Evolutionary conservation across 2,113 vertebrate species (phyloP).

Genomic region (Ibidorhyncha struthersii): DNA sequence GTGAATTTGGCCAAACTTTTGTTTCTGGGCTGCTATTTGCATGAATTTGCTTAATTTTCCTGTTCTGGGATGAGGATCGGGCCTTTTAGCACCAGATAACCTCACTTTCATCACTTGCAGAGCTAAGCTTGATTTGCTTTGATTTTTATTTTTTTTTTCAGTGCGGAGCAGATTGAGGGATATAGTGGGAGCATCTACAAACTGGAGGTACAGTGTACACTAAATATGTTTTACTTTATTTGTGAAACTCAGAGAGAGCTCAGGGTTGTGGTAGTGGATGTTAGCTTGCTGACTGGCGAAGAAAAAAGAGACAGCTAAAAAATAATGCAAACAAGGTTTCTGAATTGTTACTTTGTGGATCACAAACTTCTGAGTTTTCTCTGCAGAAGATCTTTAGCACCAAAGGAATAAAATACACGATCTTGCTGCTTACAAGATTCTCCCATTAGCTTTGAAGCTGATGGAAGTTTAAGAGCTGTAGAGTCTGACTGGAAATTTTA

Average conservation of each 20-base stretch:
- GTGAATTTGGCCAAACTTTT: background rate
- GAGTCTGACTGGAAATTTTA: background rate
- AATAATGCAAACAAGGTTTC: background rate
- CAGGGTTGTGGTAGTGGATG: background rate
- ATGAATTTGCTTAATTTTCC: constrained; percentile 48
- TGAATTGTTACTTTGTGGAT: background rate
- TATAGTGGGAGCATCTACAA: constrained; percentile 91
- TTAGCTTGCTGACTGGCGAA: background rate
- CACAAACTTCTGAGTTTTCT: background rate
- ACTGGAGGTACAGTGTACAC: constrained; percentile 88
- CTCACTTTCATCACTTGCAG: background rate
- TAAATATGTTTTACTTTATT: background rate
- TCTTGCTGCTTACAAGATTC: background rate
- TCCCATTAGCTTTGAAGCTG: background rate
- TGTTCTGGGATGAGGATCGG: constrained; percentile 14
- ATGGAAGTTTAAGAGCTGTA: background rate
- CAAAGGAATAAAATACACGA: background rate
- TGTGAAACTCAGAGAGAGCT: background rate
- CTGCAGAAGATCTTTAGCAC: background rate
- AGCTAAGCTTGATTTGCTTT: constrained; percentile 47
- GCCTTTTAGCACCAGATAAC: background rate
- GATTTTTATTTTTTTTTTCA: constrained; percentile 68
- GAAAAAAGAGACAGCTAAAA: background rate
- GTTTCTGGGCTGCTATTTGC: constrained; percentile 42
- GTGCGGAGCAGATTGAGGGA: constrained; percentile 88